Percentiles rank a stretch among this genome's conserved stretches.
Evolutionary conservation across 2,888 invertebrate genomes (phyloP).

Genomic region (Andrena hattorfiana): DNA sequence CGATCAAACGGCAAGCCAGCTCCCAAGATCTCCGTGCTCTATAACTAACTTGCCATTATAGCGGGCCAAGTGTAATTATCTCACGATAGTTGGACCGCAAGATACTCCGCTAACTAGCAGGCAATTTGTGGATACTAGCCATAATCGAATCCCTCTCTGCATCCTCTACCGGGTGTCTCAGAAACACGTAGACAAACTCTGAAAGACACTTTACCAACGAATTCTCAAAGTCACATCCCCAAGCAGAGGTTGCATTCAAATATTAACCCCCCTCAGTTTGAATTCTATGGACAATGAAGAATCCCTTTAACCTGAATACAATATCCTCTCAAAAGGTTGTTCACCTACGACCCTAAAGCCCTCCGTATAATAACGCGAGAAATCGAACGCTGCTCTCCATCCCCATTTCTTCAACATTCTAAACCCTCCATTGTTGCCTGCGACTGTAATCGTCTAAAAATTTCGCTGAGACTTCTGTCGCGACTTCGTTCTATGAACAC

Average conservation of each 20-base stretch:
- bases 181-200: too few relatives aligned
- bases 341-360: too few relatives aligned
- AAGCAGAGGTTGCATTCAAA: too few relatives aligned
- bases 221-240: too few relatives aligned
- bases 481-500: too few relatives aligned
- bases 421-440: not conserved
- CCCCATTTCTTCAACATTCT: not conserved
- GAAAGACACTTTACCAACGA: too few relatives aligned
- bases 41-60: constrained; percentile 64
- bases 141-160: constrained; percentile 47
- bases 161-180: constrained; percentile 3
- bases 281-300: too few relatives aligned
- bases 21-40: constrained; percentile 44
- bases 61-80: constrained; percentile 60
- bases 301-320: too few relatives aligned
- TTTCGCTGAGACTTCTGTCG: not conserved
- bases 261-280: too few relatives aligned
- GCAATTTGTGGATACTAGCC: constrained; percentile 55
- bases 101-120: constrained; percentile 56
- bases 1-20: constrained; percentile 45
- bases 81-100: constrained; percentile 56
- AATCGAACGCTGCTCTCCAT: too few relatives aligned
- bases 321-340: too few relatives aligned
- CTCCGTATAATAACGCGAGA: too few relatives aligned
- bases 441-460: not conserved